These are phyloP conservation scores for Harlomillsia oculata DNA, from an alignment of 1,140 invertebrate genomes.

Conservation along the genomic window DNA sequence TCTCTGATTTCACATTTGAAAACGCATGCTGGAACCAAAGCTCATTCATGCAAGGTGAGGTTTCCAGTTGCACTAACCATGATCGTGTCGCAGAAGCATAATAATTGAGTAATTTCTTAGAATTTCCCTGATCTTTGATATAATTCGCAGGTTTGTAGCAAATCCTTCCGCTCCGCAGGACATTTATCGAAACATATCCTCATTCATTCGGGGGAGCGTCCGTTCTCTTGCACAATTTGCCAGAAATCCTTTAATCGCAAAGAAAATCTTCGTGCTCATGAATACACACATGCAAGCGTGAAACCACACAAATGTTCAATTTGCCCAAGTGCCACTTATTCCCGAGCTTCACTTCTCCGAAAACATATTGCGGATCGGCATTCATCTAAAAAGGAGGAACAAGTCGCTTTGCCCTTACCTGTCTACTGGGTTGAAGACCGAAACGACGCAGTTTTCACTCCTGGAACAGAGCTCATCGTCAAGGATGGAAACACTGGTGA, in stretches of 20 bases:
- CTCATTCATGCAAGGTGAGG: slow-evolving; percentile 57
- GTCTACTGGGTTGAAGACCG: too few relatives aligned
- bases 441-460: not conserved
- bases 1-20: not conserved
- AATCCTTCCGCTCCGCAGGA: slow-evolving; percentile 7
- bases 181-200: slow-evolving; percentile 6
- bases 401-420: too few relatives aligned
- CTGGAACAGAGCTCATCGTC: not conserved
- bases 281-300: slow-evolving; percentile 1
- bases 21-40: slow-evolving; percentile 28
- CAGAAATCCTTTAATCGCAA: slow-evolving; percentile 9
- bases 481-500: not conserved
- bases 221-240: not conserved
- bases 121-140: not conserved
- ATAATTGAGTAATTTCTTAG: not conserved
- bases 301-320: slow-evolving; percentile 8
- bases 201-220: not conserved
- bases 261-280: slow-evolving; percentile 11
- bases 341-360: not conserved
- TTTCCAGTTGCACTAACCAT: not conserved
- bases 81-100: not conserved
- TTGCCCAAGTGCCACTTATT: slow-evolving; percentile 1
- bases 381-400: not conserved
- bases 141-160: slow-evolving; percentile 6
- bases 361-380: slow-evolving; percentile 1